Evolutionary conservation across 2,888 invertebrate species (phyloP), one percentile per base, ranked within the genome.

Genomic region (Notodonta ziczac): DNA sequence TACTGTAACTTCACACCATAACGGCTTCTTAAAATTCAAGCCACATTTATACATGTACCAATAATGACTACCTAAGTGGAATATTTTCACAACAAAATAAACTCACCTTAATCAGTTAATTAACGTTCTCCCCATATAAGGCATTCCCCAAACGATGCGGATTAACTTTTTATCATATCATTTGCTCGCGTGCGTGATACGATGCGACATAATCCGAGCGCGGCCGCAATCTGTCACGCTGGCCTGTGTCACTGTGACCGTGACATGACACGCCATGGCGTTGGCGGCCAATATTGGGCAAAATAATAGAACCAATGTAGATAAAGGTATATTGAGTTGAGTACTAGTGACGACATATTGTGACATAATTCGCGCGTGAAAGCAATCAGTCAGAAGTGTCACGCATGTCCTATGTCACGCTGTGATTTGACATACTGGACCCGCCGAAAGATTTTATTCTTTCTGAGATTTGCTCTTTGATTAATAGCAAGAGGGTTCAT

Each of bases 151-250:
- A 63, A 72, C 69, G 66, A 63, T 70, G 59, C 65, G 69, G 72
- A 70, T 76, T 70, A 83, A 82, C 73, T 76, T 79, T 81, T 84
- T 81, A 85, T 85, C 81, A 82, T 82, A 78, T 80, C 80, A 72
- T 78, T 77, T 75, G 75, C 76, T 74, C 24, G 12, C 56, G 56
- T 44, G 56, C 42, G 16, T 44, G 56, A 56, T 44, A 66, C 81
- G 86, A 87, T 86, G 82, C 86, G 89, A 87, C 87, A 86, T 89
- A 88, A 90, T 84, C 88, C 86, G 80, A 65, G 68, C 77, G 72
- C 81, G 88, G 78, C 87, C 90, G 88, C 88, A 86, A 89, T 89
- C 83, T 86, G 89, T 90, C 86, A 82, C 75, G 77, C 76, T 76
- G 83, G 84, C 85, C 81, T 67, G 69, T 81, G 84, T 84, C 86